Percentiles rank a stretch among this genome's conserved stretches.
Evolutionary conservation across 64 coral and sea anemone genomes (phyloP).

Genomic region (Montipora capricornis): DNA sequence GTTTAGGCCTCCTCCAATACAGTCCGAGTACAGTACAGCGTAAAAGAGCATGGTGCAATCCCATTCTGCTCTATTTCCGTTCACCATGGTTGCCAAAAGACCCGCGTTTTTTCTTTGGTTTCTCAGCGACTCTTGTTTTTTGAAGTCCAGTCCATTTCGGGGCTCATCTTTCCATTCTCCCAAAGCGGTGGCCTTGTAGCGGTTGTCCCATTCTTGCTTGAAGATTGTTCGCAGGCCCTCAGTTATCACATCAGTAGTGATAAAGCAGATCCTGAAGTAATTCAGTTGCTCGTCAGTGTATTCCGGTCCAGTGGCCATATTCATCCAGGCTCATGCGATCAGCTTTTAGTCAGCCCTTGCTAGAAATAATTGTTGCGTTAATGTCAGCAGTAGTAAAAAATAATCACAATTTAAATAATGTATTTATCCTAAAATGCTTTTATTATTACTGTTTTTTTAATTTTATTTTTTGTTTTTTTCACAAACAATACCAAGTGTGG

Average conservation of each 20-base stretch:
- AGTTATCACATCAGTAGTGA: neutral
- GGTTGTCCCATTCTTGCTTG: neutral
- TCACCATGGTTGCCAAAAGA: constrained; percentile 2
- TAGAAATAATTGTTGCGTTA: too few relatives aligned
- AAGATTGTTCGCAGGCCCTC: neutral
- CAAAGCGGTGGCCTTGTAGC: neutral
- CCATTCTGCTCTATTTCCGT: constrained; percentile 18
- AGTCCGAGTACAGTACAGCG: constrained; percentile 58
- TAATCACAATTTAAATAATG: too few relatives aligned
- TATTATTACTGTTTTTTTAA: too few relatives aligned
- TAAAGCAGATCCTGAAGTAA: neutral
- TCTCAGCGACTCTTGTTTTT: too few relatives aligned
- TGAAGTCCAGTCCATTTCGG: constrained; percentile 19
- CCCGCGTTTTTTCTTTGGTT: neutral
- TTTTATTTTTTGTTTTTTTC: too few relatives aligned
- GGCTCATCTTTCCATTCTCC: constrained; percentile 9
- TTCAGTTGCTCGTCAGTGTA: neutral
- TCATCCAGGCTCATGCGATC: neutral
- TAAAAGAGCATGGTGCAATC: constrained; percentile 53
- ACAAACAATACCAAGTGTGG: too few relatives aligned
- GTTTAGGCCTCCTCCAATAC: neutral
- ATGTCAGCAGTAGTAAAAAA: too few relatives aligned
- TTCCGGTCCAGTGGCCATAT: neutral
- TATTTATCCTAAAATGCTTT: too few relatives aligned
- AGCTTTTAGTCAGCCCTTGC: too few relatives aligned